Conservation (phyloP, 2,888 invertebrate genomes). For the Netelia fuscicornis region DNA sequence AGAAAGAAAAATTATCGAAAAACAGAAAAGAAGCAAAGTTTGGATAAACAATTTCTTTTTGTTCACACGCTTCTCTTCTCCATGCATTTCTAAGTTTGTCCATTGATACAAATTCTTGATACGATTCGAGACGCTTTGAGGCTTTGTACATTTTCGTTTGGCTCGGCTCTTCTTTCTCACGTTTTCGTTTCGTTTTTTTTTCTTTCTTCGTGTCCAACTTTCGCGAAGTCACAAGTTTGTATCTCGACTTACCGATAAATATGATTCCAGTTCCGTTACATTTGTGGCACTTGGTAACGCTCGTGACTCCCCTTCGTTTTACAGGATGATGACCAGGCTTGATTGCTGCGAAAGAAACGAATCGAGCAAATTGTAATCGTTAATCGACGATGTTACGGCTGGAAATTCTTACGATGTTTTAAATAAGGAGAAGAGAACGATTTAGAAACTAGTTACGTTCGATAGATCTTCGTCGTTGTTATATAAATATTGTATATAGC, state of each 20-base stretch:
- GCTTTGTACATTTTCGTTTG: too few relatives aligned
- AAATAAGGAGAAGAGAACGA: too few relatives aligned
- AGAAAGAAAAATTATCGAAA: constrained; percentile 54
- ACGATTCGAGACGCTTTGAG: too few relatives aligned
- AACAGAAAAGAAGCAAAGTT: constrained; percentile 56
- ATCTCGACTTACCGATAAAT: constrained; percentile 87
- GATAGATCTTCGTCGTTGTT: too few relatives aligned
- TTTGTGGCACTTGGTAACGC: constrained; percentile 95
- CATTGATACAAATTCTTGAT: constrained; percentile 70
- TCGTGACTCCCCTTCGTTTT: constrained; percentile 92
- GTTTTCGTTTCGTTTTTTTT: constrained; percentile 25
- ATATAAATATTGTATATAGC: too few relatives aligned
- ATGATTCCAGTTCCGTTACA: constrained; percentile 96
- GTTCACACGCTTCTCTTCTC: not conserved
- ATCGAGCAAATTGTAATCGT: constrained; percentile 11
- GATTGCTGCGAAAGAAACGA: constrained; percentile 77
- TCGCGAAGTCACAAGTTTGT: constrained; percentile 24
- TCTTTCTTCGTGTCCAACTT: constrained; percentile 30
- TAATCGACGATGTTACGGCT: too few relatives aligned
- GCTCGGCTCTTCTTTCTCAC: constrained; percentile 14
- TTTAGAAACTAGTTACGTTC: too few relatives aligned
- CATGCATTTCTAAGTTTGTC: not conserved
- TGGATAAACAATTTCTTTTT: constrained; percentile 18
- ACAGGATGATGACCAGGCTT: constrained; percentile 89
- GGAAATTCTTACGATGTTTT: too few relatives aligned